Percentiles rank a stretch among this genome's conserved stretches.
These are phyloP conservation scores for Lycaena phlaeas DNA, from an alignment of 2,888 invertebrate genomes.

Conservation along the genomic window DNA sequence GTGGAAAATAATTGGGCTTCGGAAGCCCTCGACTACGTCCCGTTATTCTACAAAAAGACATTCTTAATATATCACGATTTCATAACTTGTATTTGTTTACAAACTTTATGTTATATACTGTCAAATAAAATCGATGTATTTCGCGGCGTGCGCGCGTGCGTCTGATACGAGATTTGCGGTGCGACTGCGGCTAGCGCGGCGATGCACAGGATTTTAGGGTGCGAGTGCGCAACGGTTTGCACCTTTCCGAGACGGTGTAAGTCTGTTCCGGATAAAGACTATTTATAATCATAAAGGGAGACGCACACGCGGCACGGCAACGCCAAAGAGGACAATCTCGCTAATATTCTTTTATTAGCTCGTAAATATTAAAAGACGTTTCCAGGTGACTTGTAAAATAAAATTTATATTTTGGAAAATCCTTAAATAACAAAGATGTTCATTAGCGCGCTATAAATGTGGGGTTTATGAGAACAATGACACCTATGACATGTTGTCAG, in stretches of 20 bases:
- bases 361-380: conserved; percentile 14
- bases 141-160: conserved; percentile 42
- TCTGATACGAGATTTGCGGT: conserved; percentile 39
- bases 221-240: conserved; percentile 38
- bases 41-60: conserved; percentile 87
- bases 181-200: conserved; percentile 43
- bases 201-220: conserved; percentile 32
- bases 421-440: background rate
- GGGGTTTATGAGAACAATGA: conserved; percentile 1
- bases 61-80: conserved; percentile 41
- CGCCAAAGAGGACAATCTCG: conserved; percentile 37
- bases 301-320: conserved; percentile 63
- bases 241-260: conserved; percentile 65
- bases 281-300: conserved; percentile 65
- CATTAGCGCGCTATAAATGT: conserved; percentile 4
- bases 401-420: background rate
- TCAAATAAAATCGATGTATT: conserved; percentile 28
- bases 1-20: conserved; percentile 86
- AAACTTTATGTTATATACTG: conserved; percentile 27
- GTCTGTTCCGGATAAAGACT: conserved; percentile 67
- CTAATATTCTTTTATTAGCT: conserved; percentile 7
- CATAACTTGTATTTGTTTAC: conserved; percentile 62
- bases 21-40: conserved; percentile 85
- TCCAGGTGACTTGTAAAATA: background rate
- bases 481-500: background rate